Percentiles rank a stretch among this genome's conserved stretches.
phyloP scores from a whole-genome alignment of 2,113 vertebrate species.

The Platycercus adscitus region DNA sequence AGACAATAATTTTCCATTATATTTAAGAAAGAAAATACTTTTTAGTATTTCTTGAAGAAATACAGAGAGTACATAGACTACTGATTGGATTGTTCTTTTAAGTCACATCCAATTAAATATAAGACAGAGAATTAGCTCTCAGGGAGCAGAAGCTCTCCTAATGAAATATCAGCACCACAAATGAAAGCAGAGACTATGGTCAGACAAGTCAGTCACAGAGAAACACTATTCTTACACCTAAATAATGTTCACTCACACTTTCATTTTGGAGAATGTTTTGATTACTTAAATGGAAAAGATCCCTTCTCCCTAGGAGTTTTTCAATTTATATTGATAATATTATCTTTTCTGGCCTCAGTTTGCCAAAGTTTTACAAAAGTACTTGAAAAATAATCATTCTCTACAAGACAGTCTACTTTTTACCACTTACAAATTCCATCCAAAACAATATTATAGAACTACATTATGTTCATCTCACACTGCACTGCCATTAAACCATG shows the following conservation, averaged over 20 bases:
- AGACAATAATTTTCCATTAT: not conserved
- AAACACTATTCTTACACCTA: not conserved
- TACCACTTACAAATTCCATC: not conserved
- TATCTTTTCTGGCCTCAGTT: not conserved
- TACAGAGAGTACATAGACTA: not conserved
- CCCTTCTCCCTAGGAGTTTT: not conserved
- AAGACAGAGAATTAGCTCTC: not conserved
- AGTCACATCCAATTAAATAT: not conserved
- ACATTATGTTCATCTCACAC: not conserved
- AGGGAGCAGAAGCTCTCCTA: not conserved
- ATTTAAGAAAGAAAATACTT: not conserved
- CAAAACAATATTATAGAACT: not conserved
- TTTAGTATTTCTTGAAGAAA: not conserved
- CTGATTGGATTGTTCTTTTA: not conserved
- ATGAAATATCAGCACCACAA: not conserved
- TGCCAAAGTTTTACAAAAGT: not conserved
- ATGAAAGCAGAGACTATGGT: not conserved
- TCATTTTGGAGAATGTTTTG: not conserved
- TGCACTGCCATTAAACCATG: not conserved
- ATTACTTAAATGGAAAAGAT: not conserved
- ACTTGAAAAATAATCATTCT: not conserved
- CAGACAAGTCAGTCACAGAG: not conserved
- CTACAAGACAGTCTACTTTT: not conserved
- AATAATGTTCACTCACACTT: not conserved
- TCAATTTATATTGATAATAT: not conserved